phyloP scores from a whole-genome alignment of 2,888 invertebrate genomes.

The Cheilosia urbana region DNA sequence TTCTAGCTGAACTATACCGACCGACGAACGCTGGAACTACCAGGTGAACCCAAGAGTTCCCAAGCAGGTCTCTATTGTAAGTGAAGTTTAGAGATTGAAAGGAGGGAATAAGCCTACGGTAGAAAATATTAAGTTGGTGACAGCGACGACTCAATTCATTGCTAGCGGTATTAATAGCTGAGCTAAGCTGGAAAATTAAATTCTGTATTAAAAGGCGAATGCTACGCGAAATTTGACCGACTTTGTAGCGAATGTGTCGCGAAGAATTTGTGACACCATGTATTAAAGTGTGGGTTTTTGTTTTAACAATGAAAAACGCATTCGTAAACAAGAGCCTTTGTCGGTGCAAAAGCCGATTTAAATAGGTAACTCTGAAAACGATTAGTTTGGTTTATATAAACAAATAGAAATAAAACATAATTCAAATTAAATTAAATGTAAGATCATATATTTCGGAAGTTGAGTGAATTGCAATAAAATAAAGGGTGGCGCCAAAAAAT shows the following conservation, averaged over 20 bases:
- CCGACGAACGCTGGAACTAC: constrained; percentile 4
- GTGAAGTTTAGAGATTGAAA: neutral
- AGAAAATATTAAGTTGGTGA: neutral
- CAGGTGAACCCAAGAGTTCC: constrained; percentile 17
- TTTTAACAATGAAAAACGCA: constrained; percentile 67
- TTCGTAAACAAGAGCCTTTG: constrained; percentile 40
- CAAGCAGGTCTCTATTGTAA: neutral
- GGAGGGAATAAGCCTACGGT: neutral
- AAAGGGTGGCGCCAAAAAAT: too few relatives aligned
- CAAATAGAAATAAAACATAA: neutral
- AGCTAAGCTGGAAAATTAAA: neutral
- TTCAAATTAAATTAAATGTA: neutral
- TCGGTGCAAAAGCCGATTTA: constrained; percentile 30
- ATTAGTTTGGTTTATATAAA: constrained; percentile 32
- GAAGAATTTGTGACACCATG: constrained; percentile 12
- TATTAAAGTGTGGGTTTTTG: constrained; percentile 43
- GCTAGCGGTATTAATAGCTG: neutral
- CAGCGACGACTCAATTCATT: neutral
- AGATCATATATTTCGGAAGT: neutral
- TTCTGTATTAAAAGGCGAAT: neutral
- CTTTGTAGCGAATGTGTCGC: constrained; percentile 7
- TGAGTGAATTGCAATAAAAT: too few relatives aligned
- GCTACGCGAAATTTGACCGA: neutral
- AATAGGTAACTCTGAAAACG: constrained; percentile 59
- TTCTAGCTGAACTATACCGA: constrained; percentile 2